phyloP scores from a whole-genome alignment of 53 echinoderm and acorn worm genomes.

The Antedon mediterranea region DNA sequence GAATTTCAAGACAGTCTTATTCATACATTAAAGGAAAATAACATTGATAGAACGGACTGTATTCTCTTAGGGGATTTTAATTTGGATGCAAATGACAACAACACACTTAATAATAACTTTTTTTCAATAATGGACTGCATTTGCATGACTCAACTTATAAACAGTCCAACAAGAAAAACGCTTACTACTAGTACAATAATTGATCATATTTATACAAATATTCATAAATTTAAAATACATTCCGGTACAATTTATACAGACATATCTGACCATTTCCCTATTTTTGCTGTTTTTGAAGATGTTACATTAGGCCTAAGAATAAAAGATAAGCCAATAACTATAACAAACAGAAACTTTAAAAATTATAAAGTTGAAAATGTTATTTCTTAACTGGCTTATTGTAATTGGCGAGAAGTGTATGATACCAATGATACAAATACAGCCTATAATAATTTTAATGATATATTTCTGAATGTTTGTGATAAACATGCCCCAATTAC shows the following conservation, averaged over 20 bases:
- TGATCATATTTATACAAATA: not conserved
- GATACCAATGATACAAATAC: not conserved
- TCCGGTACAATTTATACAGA: not conserved
- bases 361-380: not conserved
- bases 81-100: too few relatives aligned
- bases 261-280: not conserved
- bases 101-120: too few relatives aligned
- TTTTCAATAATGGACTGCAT: not conserved
- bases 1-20: too few relatives aligned
- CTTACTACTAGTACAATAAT: not conserved
- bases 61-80: too few relatives aligned
- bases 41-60: too few relatives aligned
- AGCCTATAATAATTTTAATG: not conserved
- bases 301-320: not conserved
- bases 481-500: not conserved
- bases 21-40: too few relatives aligned
- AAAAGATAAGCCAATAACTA: not conserved
- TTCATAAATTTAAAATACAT: too few relatives aligned
- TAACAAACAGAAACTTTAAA: not conserved
- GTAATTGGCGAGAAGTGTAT: not conserved
- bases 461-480: not conserved
- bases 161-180: not conserved
- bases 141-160: not conserved
- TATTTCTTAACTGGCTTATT: not conserved
- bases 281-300: not conserved